Percentiles rank a stretch among this genome's conserved stretches.
Evolutionary conservation across 2,797 vertebrate genomes (phyloP).

Genomic region (Phyllotis vaccarum): DNA sequence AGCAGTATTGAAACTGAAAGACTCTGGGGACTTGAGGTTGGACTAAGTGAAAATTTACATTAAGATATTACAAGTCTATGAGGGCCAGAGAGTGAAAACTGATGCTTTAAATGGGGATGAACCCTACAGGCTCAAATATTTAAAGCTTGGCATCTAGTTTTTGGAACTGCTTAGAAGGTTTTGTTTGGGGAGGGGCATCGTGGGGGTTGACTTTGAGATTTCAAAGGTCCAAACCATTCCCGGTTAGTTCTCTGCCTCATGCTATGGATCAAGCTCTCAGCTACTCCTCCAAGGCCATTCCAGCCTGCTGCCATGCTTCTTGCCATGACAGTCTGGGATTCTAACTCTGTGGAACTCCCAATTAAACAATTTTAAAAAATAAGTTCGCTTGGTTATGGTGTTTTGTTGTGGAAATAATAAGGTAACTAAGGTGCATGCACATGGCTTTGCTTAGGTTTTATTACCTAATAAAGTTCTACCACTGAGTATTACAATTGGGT

Average conservation of each 20-base stretch:
- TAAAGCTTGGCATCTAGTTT: not conserved
- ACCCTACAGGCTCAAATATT: not conserved
- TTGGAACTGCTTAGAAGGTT: not conserved
- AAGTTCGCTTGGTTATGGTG: not conserved
- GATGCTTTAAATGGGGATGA: not conserved
- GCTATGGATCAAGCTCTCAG: not conserved
- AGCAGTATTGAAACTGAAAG: not conserved
- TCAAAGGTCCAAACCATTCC: not conserved
- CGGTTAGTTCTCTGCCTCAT: not conserved
- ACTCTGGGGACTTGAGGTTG: not conserved
- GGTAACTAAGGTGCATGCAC: not conserved
- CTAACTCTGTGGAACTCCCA: not conserved
- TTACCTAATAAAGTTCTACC: not conserved
- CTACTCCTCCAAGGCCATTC: too few relatives aligned
- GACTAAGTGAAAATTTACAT: not conserved
- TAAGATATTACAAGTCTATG: not conserved
- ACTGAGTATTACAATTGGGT: not conserved
- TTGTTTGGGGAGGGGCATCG: not conserved
- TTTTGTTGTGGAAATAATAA: not conserved
- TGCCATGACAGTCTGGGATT: not conserved
- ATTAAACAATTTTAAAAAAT: not conserved
- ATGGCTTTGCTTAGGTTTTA: not conserved
- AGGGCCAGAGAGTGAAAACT: not conserved
- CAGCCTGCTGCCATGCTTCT: too few relatives aligned
- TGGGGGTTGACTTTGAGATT: not conserved